phyloP scores from a whole-genome alignment of 2,888 invertebrate species.

The Mystacides longicornis region DNA sequence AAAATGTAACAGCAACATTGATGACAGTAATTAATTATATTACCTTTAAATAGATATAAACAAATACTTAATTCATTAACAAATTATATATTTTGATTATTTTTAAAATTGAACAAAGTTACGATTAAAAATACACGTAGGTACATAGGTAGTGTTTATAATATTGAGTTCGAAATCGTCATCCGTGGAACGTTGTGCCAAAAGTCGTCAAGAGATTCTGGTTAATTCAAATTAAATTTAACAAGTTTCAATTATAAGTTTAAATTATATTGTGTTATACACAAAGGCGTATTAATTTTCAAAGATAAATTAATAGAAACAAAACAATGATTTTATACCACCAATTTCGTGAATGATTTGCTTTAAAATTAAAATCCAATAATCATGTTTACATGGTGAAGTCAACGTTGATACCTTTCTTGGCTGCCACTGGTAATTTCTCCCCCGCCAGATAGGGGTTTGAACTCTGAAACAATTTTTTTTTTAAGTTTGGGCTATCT shows the following conservation, averaged over 20 bases:
- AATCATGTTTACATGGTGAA: conserved; percentile 28
- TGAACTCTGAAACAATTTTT: conserved; percentile 51
- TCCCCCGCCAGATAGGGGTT: conserved; percentile 85
- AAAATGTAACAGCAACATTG: conserved; percentile 24
- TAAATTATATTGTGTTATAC: too few relatives aligned
- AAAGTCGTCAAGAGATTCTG: conserved; percentile 18
- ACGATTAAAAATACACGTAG: conserved; percentile 20
- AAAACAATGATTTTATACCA: too few relatives aligned
- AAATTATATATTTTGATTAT: conserved; percentile 4
- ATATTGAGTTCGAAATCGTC: conserved; percentile 18
- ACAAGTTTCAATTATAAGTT: too few relatives aligned
- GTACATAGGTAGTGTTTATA: conserved; percentile 12
- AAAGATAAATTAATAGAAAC: too few relatives aligned
- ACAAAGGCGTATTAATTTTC: too few relatives aligned
- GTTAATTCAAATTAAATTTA: conserved; percentile 1
- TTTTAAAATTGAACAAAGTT: conserved; percentile 15
- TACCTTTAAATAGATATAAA: background rate
- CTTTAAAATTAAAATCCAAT: too few relatives aligned
- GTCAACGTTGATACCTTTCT: conserved; percentile 75
- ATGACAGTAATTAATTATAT: conserved; percentile 20
- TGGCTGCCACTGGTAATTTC: conserved; percentile 84
- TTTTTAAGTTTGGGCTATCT: too few relatives aligned
- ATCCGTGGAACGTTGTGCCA: conserved; percentile 21
- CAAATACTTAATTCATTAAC: background rate
- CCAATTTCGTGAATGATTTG: too few relatives aligned